These are phyloP conservation scores for Catostylus mosaicus DNA, from an alignment of 30 jellyfish, hydroid and myxozoan species.

Conservation along the genomic window DNA sequence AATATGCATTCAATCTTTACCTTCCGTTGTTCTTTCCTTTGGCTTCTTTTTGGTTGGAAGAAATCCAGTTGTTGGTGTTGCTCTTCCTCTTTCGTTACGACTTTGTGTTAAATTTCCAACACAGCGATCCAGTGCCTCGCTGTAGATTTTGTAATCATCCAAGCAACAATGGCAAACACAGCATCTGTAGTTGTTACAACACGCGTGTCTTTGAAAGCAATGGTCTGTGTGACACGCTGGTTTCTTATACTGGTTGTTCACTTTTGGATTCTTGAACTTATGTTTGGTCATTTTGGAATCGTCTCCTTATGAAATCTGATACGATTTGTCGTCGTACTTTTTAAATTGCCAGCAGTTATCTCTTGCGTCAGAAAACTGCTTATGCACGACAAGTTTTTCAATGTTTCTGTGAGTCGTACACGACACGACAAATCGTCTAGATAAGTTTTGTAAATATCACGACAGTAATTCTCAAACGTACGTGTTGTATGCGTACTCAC, in stretches of 20 bases:
- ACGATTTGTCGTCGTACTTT: too few species aligned
- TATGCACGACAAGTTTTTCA: too few species aligned
- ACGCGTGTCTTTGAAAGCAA: constrained; percentile 55
- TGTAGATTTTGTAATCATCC: constrained; percentile 30
- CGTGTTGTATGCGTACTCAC: too few species aligned
- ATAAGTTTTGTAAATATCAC: too few species aligned
- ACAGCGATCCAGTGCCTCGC: constrained; percentile 32
- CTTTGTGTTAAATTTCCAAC: constrained; percentile 22
- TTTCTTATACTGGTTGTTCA: constrained; percentile 54
- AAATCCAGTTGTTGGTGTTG: neutral
- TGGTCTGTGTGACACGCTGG: constrained; percentile 63
- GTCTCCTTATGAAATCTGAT: too few species aligned
- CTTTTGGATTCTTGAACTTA: constrained; percentile 58
- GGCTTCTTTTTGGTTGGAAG: neutral
- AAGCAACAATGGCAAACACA: constrained; percentile 63
- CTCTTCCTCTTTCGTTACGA: neutral
- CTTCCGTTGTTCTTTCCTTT: neutral
- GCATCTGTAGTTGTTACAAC: constrained; percentile 63
- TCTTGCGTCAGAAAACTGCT: too few species aligned
- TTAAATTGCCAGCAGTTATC: too few species aligned
- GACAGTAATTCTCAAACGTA: too few species aligned
- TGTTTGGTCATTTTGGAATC: constrained; percentile 21
- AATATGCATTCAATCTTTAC: neutral
- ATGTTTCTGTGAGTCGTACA: too few species aligned
- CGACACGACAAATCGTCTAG: too few species aligned